Percentiles rank a stretch among this genome's conserved stretches.
phyloP scores from a whole-genome alignment of 2,113 vertebrate species.

The Tichodroma muraria region DNA sequence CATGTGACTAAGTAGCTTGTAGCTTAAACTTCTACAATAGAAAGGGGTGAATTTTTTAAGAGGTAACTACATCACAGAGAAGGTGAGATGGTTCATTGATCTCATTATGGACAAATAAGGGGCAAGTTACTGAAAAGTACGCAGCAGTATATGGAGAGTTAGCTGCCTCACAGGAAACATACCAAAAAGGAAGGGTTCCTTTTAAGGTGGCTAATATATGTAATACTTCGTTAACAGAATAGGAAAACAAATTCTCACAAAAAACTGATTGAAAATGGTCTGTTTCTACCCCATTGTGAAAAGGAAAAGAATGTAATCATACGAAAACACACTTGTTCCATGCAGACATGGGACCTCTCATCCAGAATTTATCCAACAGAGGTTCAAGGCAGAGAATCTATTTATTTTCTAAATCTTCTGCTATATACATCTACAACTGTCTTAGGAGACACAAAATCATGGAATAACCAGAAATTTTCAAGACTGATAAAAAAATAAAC shows the following conservation, averaged over 20 bases:
- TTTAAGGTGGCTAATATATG: neutral
- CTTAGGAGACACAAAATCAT: neutral
- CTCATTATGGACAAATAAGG: neutral
- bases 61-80: neutral
- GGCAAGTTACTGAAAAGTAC: neutral
- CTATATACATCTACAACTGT: neutral
- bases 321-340: neutral
- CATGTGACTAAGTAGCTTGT: accelerated
- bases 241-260: neutral
- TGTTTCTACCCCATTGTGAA: neutral
- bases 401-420: neutral
- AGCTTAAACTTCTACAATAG: neutral
- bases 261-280: neutral
- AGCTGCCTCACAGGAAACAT: neutral
- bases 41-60: neutral
- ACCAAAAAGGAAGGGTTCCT: neutral
- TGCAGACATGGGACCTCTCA: neutral
- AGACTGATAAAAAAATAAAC: neutral
- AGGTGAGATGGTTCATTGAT: neutral
- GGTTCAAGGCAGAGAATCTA: neutral
- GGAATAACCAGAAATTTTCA: neutral
- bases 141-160: neutral
- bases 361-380: neutral
- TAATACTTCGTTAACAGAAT: neutral
- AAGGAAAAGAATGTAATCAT: neutral